Evolutionary conservation across 2,797 vertebrate species (phyloP).

Genomic region (Merluccius polli): DNA sequence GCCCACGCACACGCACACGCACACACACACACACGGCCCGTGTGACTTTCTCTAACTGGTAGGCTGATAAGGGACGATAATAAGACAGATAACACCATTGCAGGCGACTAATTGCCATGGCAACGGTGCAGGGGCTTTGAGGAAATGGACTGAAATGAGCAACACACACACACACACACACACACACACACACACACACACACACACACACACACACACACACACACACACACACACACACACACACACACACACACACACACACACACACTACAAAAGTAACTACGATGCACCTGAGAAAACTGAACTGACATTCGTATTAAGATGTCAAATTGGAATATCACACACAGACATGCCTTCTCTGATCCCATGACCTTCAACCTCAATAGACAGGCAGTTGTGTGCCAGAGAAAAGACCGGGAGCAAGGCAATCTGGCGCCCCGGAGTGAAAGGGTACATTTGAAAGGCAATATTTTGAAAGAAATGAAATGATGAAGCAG

Average conservation of each 20-base stretch:
- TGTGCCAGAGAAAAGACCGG: no score
- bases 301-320: not conserved
- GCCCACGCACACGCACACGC: not conserved
- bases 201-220: slow-evolving; percentile 14
- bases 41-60: slow-evolving; percentile 31
- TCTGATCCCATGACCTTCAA: slow-evolving; percentile 57
- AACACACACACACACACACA: slow-evolving; percentile 13
- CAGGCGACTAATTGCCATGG: slow-evolving; percentile 54
- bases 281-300: not conserved
- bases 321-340: not conserved
- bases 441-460: not conserved
- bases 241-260: slow-evolving; percentile 6
- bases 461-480: slow-evolving; percentile 18
- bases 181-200: slow-evolving; percentile 16
- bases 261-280: not conserved
- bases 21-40: slow-evolving; percentile 7
- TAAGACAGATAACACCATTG: slow-evolving; percentile 53
- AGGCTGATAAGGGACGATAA: slow-evolving; percentile 54
- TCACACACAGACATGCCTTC: slow-evolving; percentile 25
- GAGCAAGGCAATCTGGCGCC: not conserved
- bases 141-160: slow-evolving; percentile 8
- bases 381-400: slow-evolving; percentile 44
- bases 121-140: slow-evolving; percentile 34
- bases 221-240: slow-evolving; percentile 9
- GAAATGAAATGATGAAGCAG: slow-evolving; percentile 37